Conservation (phyloP, 2,888 invertebrate genomes). For the Melieria omissa region DNA sequence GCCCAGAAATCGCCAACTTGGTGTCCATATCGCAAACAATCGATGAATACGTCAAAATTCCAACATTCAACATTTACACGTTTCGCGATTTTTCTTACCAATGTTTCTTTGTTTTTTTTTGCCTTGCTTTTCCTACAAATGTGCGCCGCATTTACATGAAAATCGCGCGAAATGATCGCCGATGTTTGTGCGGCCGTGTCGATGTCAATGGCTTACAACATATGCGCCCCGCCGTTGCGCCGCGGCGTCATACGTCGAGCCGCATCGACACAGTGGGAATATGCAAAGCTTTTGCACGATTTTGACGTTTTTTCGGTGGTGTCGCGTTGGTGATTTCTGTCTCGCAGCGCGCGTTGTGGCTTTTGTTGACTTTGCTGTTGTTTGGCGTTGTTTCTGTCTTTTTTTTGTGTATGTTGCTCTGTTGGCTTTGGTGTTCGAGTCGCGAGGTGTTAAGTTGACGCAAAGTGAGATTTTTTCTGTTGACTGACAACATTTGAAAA, state of each 20-base stretch:
- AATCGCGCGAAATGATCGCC: too few species aligned
- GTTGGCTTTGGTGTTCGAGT: neutral
- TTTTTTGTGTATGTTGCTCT: neutral
- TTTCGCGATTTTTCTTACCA: too few species aligned
- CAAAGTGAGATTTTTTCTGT: neutral
- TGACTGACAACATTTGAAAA: neutral
- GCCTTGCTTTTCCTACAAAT: neutral
- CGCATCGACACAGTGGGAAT: slow-evolving; percentile 15
- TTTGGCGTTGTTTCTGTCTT: neutral
- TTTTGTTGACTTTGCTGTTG: slow-evolving; percentile 11
- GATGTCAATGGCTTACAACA: too few species aligned
- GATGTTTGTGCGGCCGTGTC: too few species aligned
- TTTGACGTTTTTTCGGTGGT: slow-evolving; percentile 29
- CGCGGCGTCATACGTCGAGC: neutral
- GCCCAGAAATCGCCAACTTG: neutral
- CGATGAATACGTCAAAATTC: neutral
- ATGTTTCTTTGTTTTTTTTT: neutral
- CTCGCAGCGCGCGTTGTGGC: neutral
- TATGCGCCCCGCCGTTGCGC: too few species aligned
- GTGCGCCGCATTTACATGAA: neutral
- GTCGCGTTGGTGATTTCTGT: neutral
- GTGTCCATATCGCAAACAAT: neutral
- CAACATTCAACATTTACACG: neutral
- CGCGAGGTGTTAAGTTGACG: neutral
- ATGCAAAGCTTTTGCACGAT: slow-evolving; percentile 45